Percentiles rank a stretch among this genome's conserved stretches.
phyloP scores from a whole-genome alignment of 2,113 vertebrate genomes.

The Mesitornis unicolor region DNA sequence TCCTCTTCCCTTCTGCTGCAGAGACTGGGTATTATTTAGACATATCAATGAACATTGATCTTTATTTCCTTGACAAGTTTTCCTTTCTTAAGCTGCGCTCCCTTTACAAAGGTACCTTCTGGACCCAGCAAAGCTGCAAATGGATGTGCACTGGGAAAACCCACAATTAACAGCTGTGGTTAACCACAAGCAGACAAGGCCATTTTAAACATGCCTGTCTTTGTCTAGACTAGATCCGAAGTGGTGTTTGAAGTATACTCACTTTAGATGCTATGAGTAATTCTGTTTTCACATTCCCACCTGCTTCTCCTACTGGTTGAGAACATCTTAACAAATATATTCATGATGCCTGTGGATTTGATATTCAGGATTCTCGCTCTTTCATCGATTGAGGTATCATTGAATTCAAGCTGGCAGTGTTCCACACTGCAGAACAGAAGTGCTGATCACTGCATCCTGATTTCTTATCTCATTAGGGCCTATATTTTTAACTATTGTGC shows the following conservation, averaged over 20 bases:
- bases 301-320: slow-evolving; percentile 34
- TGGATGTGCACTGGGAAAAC: neutral
- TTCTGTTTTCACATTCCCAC: slow-evolving; percentile 28
- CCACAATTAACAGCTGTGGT: neutral
- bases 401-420: slow-evolving; percentile 45
- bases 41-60: neutral
- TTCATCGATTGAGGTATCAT: slow-evolving; percentile 18
- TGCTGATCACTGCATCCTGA: slow-evolving; percentile 30
- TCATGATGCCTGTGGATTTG: neutral
- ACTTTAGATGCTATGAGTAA: neutral
- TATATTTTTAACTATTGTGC: neutral
- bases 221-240: slow-evolving; percentile 20
- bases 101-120: neutral
- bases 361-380: slow-evolving; percentile 29
- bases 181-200: slow-evolving; percentile 29
- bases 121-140: neutral
- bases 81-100: neutral
- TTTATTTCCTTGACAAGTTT: neutral
- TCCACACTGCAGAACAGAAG: slow-evolving; percentile 27
- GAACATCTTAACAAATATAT: slow-evolving; percentile 10
- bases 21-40: neutral
- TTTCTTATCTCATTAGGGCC: slow-evolving; percentile 15
- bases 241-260: neutral
- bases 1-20: neutral
- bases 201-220: neutral